A percentile compares a stretch with the other conserved stretches of the same genome.
These are phyloP conservation scores for Leucoptera coffeella DNA, from an alignment of 2,888 invertebrate species.

Conservation along the genomic window DNA sequence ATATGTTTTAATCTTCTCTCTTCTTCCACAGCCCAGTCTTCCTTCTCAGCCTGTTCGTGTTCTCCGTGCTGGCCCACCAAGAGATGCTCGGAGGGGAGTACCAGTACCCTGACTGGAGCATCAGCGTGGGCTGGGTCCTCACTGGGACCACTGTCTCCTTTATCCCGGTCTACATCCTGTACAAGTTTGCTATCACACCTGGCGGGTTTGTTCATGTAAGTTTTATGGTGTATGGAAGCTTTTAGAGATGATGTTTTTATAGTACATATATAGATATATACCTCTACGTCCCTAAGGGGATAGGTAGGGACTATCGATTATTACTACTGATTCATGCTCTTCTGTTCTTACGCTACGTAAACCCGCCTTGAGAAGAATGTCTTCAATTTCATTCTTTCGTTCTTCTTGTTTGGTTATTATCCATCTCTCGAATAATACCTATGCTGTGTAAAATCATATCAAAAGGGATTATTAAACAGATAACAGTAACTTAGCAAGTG, in stretches of 20 bases:
- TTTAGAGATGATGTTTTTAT: not conserved
- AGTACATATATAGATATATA: not conserved
- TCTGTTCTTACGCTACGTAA: too few relatives aligned
- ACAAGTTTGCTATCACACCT: constrained; percentile 66
- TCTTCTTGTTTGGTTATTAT: too few relatives aligned
- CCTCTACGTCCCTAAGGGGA: too few relatives aligned
- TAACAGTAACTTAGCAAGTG: too few relatives aligned
- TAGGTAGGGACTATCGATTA: too few relatives aligned
- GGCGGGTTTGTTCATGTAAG: constrained; percentile 39
- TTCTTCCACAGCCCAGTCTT: constrained; percentile 72
- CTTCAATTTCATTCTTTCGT: too few relatives aligned
- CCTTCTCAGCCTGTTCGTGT: constrained; percentile 77
- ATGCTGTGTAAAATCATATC: too few relatives aligned
- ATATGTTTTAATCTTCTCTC: too few relatives aligned
- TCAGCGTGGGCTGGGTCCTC: constrained; percentile 73
- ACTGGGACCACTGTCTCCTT: constrained; percentile 81
- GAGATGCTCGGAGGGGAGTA: constrained; percentile 73
- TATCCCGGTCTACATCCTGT: constrained; percentile 78
- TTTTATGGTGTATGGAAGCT: constrained; percentile 4
- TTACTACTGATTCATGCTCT: too few relatives aligned
- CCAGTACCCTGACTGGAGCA: constrained; percentile 75
- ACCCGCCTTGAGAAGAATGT: too few relatives aligned
- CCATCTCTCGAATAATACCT: too few relatives aligned
- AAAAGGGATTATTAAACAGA: too few relatives aligned
- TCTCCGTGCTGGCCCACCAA: constrained; percentile 73